Percentiles rank a stretch among this genome's conserved stretches.
These are phyloP conservation scores for Conus ventricosus DNA, from an alignment of 1,140 invertebrate species.

Conservation along the genomic window DNA sequence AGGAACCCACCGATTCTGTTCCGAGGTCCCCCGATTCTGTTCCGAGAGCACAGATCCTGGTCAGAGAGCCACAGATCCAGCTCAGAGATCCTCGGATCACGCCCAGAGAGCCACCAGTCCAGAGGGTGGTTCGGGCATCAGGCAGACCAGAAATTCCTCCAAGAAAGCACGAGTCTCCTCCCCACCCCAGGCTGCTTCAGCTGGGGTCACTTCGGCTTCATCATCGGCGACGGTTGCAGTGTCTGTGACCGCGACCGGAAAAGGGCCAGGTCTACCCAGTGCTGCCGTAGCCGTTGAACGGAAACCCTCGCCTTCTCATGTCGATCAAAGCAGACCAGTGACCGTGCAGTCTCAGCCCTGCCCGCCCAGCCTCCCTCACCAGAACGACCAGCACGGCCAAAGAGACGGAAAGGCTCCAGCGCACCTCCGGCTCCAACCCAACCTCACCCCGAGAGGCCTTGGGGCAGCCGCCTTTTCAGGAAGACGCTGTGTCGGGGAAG, in stretches of 20 bases:
- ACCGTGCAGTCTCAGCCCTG: slow-evolving; percentile 5
- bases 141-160: neutral
- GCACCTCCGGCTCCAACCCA: neutral
- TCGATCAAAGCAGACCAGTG: neutral
- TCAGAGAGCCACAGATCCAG: too few species aligned
- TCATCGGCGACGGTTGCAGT: neutral
- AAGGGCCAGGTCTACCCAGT: too few species aligned
- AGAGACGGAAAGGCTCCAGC: slow-evolving; percentile 14
- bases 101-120: neutral
- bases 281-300: neutral
- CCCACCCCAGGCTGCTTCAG: slow-evolving; percentile 9
- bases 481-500: neutral
- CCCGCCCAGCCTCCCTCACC: neutral
- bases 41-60: too few species aligned
- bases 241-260: too few species aligned
- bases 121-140: neutral
- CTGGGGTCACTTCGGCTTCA: neutral
- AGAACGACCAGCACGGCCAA: slow-evolving; percentile 6
- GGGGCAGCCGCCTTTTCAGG: neutral
- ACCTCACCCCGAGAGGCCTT: neutral
- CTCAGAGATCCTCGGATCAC: neutral
- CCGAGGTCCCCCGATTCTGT: too few species aligned
- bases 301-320: neutral
- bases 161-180: slow-evolving; percentile 42
- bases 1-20: neutral